These are phyloP conservation scores for Luperina nickerlii DNA, from an alignment of 2,888 invertebrate genomes.

Conservation along the genomic window DNA sequence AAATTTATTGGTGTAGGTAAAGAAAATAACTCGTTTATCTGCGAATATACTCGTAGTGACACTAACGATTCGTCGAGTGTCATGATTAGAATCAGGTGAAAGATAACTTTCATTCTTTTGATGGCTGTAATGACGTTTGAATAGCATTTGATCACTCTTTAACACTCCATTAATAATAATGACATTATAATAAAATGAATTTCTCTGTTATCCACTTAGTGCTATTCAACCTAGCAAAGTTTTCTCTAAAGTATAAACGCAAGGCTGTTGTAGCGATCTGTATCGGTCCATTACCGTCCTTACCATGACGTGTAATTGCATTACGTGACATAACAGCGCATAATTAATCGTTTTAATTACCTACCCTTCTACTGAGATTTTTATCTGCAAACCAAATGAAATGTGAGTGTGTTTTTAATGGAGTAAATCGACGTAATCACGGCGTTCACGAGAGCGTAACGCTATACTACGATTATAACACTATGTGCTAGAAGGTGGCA, in stretches of 20 bases:
- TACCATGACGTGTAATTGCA: conserved; percentile 74
- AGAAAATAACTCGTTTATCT: conserved; percentile 63
- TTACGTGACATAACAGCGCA: conserved; percentile 78
- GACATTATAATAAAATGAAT: conserved; percentile 61
- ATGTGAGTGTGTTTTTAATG: conserved; percentile 79
- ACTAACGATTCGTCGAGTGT: conserved; percentile 65
- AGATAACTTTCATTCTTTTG: conserved; percentile 74
- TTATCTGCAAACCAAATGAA: conserved; percentile 80
- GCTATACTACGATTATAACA: conserved; percentile 48
- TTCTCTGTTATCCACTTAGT: conserved; percentile 41
- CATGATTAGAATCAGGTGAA: conserved; percentile 70
- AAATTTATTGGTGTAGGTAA: conserved; percentile 55
- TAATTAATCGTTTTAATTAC: conserved; percentile 80
- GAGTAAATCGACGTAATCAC: conserved; percentile 75
- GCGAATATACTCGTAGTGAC: conserved; percentile 45
- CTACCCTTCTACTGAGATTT: conserved; percentile 71
- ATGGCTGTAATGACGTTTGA: conserved; percentile 69
- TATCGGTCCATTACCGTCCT: conserved; percentile 68
- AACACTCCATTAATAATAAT: conserved; percentile 62
- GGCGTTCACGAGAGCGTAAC: conserved; percentile 64
- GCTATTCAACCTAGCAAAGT: conserved; percentile 44
- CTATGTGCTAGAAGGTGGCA: conserved; percentile 42
- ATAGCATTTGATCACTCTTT: conserved; percentile 67
- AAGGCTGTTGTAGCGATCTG: conserved; percentile 50
- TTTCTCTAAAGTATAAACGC: conserved; percentile 63